Percentiles rank a stretch among this genome's conserved stretches.
Evolutionary conservation across 2,113 vertebrate species (phyloP).

Genomic region (Epinephelus cyanopodus): DNA sequence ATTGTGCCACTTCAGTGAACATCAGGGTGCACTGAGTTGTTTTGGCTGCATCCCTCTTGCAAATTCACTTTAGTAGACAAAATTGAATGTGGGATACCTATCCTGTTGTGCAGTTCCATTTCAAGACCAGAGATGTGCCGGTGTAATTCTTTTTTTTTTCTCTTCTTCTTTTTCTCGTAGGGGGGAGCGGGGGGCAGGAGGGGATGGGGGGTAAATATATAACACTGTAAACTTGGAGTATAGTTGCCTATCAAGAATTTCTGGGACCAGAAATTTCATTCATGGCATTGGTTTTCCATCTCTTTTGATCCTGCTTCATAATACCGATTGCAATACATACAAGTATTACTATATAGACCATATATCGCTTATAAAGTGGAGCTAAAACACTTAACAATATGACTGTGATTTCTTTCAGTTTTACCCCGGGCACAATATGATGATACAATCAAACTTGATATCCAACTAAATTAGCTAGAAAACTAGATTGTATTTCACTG

Average conservation of each 20-base stretch:
- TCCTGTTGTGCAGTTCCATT: slow-evolving; percentile 48
- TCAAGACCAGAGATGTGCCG: slow-evolving; percentile 22
- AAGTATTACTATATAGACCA: no score
- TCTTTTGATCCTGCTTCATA: background rate
- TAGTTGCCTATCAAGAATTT: background rate
- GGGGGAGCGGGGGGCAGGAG: no score
- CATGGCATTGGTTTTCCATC: background rate
- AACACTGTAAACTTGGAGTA: slow-evolving; percentile 3
- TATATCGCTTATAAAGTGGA: background rate
- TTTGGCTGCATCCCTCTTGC: slow-evolving; percentile 60
- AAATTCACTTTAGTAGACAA: slow-evolving; percentile 70
- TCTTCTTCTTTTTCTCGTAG: no score
- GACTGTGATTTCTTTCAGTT: no score
- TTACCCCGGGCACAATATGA: no score
- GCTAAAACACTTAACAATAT: no score
- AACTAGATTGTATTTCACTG: no score
- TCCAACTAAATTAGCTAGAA: no score
- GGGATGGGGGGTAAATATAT: slow-evolving; percentile 16
- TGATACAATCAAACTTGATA: no score
- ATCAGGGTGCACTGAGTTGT: slow-evolving; percentile 55
- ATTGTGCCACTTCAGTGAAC: slow-evolving; percentile 67
- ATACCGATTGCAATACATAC: background rate
- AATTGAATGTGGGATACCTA: slow-evolving; percentile 64
- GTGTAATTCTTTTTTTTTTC: background rate
- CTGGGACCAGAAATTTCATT: background rate